Evolutionary conservation across 1,140 invertebrate genomes (phyloP), one percentile per base, ranked within the genome.

Genomic region (Rhynchophorus ferrugineus): DNA sequence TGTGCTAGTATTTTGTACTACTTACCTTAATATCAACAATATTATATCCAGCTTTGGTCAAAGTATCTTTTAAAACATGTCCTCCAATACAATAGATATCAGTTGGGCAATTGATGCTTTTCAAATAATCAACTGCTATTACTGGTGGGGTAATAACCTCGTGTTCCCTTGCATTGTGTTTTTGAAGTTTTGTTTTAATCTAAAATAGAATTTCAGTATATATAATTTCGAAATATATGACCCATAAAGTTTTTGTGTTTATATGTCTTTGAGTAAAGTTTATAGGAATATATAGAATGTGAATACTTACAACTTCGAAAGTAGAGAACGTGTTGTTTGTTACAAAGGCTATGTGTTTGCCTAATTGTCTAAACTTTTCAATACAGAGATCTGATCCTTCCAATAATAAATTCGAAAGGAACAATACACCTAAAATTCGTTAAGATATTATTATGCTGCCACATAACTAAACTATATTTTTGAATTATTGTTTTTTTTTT

Each of bases 111-210:
- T 48, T 9, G 3, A 54, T 49, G 43, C 49, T 54, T 16, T 35
- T 45, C 2, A 54, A 18, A 43, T 54, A 48, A 8, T 44, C 44
- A 3, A 54, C 21, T 1, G 22, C 34, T 1, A 20, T 3, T 3
- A 49, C 14, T 11, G 49, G 24, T 14, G 52, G 52, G 1, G 45
- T 54, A 14, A 54, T 42, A 20, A 54, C 49, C 49, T 54, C 45
- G 8, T 49, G 21, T 9, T 48, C 44, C 13, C 18, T 20, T 0
- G 20, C 45, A 14, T 38, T 22, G 36, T 48, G 49, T 14, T 42
- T 35, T 36, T 14, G 24, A 29, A 54, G 19, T 13, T 54, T 39
- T 35, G 29, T n/a, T 53, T 53, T 53, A 2, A 46, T 21, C 50
- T 53, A 53, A 29, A 52, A 52, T 8, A n/a, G 35, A 18, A n/a